Conservation (phyloP, 2,113 vertebrate genomes). For the Gadus chalcogrammus region DNA sequence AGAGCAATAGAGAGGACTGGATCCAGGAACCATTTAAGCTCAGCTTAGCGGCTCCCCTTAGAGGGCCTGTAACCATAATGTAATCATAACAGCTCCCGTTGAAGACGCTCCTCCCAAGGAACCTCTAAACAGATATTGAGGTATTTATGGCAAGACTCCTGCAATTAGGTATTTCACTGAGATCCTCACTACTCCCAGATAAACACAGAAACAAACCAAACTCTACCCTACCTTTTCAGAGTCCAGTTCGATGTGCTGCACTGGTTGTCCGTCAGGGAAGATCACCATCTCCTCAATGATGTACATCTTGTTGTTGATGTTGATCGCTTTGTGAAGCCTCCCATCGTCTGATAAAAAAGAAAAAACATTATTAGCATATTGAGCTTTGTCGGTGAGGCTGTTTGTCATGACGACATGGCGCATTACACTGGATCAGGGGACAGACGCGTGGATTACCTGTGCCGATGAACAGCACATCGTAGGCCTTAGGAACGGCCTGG, state of each 20-base stretch:
- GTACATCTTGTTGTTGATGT: constrained; percentile 71
- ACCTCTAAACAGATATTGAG: constrained; percentile 43
- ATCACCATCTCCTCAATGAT: constrained; percentile 88
- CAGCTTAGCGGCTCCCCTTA: constrained; percentile 49
- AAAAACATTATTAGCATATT: no score
- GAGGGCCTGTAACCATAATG: constrained; percentile 52
- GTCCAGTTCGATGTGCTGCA: constrained; percentile 88
- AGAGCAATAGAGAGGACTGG: no score
- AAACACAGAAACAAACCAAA: constrained; percentile 9
- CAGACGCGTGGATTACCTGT: constrained; percentile 69
- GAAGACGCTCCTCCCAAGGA: constrained; percentile 28
- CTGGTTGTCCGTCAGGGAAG: constrained; percentile 74
- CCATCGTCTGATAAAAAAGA: constrained; percentile 78
- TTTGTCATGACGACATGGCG: no score
- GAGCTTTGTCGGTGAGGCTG: background rate
- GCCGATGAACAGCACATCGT: constrained; percentile 88
- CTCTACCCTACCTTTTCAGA: constrained; percentile 66
- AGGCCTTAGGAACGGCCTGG: constrained; percentile 58
- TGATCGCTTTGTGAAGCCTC: constrained; percentile 87
- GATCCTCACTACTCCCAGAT: background rate
- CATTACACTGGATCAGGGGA: background rate
- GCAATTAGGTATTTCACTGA: background rate
- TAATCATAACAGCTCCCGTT: constrained; percentile 36
- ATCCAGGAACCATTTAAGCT: constrained; percentile 21
- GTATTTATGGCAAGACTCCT: constrained; percentile 20